Conservation (phyloP, 2,888 invertebrate species). For the Cataglyphis livida region DNA sequence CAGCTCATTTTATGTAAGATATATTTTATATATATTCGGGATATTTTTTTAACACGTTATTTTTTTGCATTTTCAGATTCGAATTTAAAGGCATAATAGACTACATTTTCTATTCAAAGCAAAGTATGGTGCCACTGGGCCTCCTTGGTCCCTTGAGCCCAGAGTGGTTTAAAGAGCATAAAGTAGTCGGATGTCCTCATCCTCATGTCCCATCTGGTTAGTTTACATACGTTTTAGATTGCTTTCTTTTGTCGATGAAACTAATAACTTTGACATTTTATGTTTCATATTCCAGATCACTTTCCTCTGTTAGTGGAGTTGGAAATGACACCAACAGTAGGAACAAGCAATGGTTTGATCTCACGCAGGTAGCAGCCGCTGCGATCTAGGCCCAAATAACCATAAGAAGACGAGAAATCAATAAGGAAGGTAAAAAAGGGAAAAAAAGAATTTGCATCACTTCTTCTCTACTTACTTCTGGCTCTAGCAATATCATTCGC, state of each 20-base stretch:
- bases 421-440: conserved; percentile 67
- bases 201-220: conserved; percentile 97
- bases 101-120: conserved; percentile 99
- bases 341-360: conserved; percentile 92
- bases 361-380: conserved; percentile 93
- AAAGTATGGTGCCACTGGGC: conserved; percentile 97
- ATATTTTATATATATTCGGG: not conserved
- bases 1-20: not conserved
- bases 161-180: conserved; percentile 97
- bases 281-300: conserved; percentile 91
- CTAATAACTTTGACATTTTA: not conserved
- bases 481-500: conserved; percentile 83
- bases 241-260: not conserved
- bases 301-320: conserved; percentile 96
- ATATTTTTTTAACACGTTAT: conserved; percentile 27
- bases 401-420: conserved; percentile 75
- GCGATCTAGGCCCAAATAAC: conserved; percentile 84
- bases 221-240: conserved; percentile 28
- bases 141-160: conserved; percentile 97
- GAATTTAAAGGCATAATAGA: conserved; percentile 99
- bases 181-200: conserved; percentile 99
- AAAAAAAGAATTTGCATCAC: conserved; percentile 73
- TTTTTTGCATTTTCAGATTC: conserved; percentile 89
- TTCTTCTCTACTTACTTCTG: conserved; percentile 83
- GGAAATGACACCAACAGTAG: conserved; percentile 94